Evolutionary conservation across 2,888 invertebrate species (phyloP).

Genomic region (Plagodis dolabraria): DNA sequence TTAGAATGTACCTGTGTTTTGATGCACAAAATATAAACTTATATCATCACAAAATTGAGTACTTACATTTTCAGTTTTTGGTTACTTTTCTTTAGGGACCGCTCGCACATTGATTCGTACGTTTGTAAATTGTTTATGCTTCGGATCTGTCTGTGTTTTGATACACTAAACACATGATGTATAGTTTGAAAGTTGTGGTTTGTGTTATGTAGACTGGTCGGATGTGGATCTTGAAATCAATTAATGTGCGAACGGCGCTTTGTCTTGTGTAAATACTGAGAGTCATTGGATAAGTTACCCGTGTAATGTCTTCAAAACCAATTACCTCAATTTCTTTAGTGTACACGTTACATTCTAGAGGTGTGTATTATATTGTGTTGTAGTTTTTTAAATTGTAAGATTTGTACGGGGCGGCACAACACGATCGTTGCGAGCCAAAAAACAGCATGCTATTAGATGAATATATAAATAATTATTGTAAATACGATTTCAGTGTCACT

Average conservation of each 20-base stretch:
- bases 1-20: constrained; percentile 60
- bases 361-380: constrained; percentile 70
- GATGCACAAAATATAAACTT: constrained; percentile 43
- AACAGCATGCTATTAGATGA: constrained; percentile 62
- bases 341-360: constrained; percentile 69
- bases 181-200: too few species aligned
- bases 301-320: constrained; percentile 79
- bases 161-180: background rate
- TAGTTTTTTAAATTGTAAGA: constrained; percentile 74
- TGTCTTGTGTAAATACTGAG: constrained; percentile 72
- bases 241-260: constrained; percentile 11
- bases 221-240: background rate
- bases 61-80: constrained; percentile 26
- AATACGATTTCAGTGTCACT: constrained; percentile 65
- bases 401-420: constrained; percentile 65
- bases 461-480: constrained; percentile 67
- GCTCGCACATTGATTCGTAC: constrained; percentile 31
- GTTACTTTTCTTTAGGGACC: constrained; percentile 7
- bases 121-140: constrained; percentile 3
- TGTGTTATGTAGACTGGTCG: background rate
- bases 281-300: constrained; percentile 83
- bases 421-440: constrained; percentile 55
- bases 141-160: background rate
- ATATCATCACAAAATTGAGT: constrained; percentile 53
- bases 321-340: constrained; percentile 84